Evolutionary conservation across 2,888 invertebrate genomes (phyloP), one percentile per base, ranked within the genome.

Genomic region (Spodoptera picta): DNA sequence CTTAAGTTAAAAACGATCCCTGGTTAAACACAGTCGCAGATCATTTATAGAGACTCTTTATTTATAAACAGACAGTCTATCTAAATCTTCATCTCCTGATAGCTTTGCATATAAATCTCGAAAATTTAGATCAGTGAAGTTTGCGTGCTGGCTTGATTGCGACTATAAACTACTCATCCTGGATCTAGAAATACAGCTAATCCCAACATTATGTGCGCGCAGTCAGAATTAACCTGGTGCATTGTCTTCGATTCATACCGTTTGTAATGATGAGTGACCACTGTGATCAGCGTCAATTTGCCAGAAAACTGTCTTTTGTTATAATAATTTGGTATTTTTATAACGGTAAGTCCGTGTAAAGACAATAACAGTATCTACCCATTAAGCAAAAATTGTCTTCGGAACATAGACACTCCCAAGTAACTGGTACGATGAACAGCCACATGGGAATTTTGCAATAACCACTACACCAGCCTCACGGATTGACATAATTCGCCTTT

Each of bases 91-190:
- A 66, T 76, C 72, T 79, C 66, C 66, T 76, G 69, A 69, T 76
- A 61, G 64, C 61, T 69, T 60, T 60, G 73, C 69, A 73, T 76
- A 77, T 79, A 76, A 77, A 76, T 73, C 79, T 76, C 36, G 64
- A 69, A 69, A 66, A 77, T 77, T 77, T 79, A 76, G 69, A 77
- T 76, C 66, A 79, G 73, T 66, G 67, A 79, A 63, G 66, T 62
- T 70, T 69, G 77, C 69, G 69, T 79, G 80, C 80, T 65, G 59
- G 68, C 57, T 71, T 79, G 77, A 77, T 77, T 73, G 74, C 74
- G 53, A 60, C 68, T 65, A 79, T 79, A 79, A 77, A 77, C 65
- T 71, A 60, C 58, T 77, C 77, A 64, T 65, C 63, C 73, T 73
- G 70, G 69, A 75, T 79, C 76, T 65, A 65, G 73, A 61, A 65